Conservation (phyloP, 2,797 vertebrate species). For the Characodon lateralis region DNA sequence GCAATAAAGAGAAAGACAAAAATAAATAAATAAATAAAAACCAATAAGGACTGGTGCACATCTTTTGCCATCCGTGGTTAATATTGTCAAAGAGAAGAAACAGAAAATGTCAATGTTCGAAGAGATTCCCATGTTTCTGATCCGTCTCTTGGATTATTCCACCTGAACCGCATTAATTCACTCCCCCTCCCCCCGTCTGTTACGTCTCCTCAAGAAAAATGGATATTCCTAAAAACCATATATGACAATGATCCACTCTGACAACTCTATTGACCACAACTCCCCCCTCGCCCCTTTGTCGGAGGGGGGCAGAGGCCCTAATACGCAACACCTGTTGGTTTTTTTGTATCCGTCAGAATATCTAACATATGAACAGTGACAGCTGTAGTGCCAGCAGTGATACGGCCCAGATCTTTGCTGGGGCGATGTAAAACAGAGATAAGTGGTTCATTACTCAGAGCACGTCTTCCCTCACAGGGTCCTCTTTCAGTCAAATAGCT, state of each 20-base stretch:
- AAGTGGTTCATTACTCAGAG: slow-evolving; percentile 17
- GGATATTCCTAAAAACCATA: slow-evolving; percentile 25
- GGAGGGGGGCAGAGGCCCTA: slow-evolving; percentile 58
- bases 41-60: not conserved
- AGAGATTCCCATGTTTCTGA: slow-evolving; percentile 58
- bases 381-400: slow-evolving; percentile 77
- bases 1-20: not conserved
- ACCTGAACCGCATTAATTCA: slow-evolving; percentile 63
- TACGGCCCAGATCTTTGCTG: slow-evolving; percentile 40
- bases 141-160: slow-evolving; percentile 46
- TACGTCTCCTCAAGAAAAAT: slow-evolving; percentile 31
- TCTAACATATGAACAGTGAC: slow-evolving; percentile 77
- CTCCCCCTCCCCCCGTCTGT: slow-evolving; percentile 1
- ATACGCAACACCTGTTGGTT: slow-evolving; percentile 79
- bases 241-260: slow-evolving; percentile 68
- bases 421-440: slow-evolving; percentile 36
- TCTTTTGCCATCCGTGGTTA: slow-evolving; percentile 48
- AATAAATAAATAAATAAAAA: too few relatives aligned
- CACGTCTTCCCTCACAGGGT: slow-evolving; percentile 35
- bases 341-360: slow-evolving; percentile 69
- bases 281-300: slow-evolving; percentile 8
- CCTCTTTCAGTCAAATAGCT: slow-evolving; percentile 56
- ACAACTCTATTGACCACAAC: slow-evolving; percentile 67
- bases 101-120: slow-evolving; percentile 47
- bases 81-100: slow-evolving; percentile 36